These are phyloP conservation scores for Camponotus pennsylvanicus DNA, from an alignment of 1,140 invertebrate genomes.

Conservation along the genomic window DNA sequence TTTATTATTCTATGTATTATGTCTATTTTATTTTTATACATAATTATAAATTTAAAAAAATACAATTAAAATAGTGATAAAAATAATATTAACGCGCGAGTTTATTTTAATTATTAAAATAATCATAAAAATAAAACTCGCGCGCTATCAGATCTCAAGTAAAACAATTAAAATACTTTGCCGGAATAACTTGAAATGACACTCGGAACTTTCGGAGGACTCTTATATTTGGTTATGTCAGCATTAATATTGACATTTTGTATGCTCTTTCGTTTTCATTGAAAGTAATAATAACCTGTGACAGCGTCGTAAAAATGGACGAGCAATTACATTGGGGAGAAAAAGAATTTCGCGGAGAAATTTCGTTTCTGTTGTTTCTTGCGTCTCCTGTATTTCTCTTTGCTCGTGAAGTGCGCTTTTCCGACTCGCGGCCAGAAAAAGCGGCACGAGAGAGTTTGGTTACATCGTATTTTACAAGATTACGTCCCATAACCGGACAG, in stretches of 20 bases:
- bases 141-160: too few species aligned
- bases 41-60: neutral
- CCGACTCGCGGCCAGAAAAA: neutral
- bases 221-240: neutral
- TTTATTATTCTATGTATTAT: neutral
- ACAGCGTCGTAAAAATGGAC: slow-evolving; percentile 40
- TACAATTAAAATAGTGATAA: neutral
- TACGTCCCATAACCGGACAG: slow-evolving; percentile 30
- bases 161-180: neutral
- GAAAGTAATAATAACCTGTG: slow-evolving; percentile 46
- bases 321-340: slow-evolving; percentile 29
- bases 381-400: slow-evolving; percentile 10
- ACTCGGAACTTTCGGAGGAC: neutral
- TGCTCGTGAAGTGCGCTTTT: slow-evolving; percentile 22
- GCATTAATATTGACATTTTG: neutral
- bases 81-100: too few species aligned
- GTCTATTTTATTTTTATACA: neutral
- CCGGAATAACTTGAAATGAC: neutral
- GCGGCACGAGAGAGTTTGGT: slow-evolving; percentile 21
- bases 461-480: slow-evolving; percentile 53
- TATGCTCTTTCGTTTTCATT: neutral
- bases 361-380: slow-evolving; percentile 19
- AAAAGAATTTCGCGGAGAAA: slow-evolving; percentile 42
- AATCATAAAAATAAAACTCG: too few species aligned
- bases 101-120: too few species aligned